phyloP scores from a whole-genome alignment of 2,113 vertebrate species.

The Megaceryle maxima region DNA sequence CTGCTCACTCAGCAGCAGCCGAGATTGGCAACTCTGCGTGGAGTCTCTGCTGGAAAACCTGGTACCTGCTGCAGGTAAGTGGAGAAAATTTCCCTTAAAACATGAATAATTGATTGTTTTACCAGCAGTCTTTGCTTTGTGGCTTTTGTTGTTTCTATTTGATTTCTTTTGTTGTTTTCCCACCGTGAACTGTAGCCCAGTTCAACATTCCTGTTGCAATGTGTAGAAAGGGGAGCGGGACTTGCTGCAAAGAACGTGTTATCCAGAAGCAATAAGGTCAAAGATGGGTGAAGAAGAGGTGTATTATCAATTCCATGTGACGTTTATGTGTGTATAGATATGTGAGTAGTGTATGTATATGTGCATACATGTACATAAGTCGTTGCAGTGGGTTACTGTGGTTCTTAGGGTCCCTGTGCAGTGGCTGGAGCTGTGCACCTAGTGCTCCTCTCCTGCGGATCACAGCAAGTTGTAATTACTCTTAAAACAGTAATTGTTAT shows the following conservation, averaged over 20 bases:
- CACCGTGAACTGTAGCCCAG: fast-evolving
- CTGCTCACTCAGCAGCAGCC: fast-evolving
- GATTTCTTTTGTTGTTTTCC: background rate
- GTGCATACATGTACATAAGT: background rate
- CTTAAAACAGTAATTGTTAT: background rate
- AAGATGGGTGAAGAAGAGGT: background rate
- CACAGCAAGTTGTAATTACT: fast-evolving
- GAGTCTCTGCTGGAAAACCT: background rate
- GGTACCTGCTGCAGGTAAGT: background rate
- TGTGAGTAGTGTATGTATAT: background rate
- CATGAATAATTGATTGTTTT: fast-evolving
- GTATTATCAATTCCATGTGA: background rate
- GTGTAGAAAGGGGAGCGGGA: background rate
- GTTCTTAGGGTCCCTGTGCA: fast-evolving
- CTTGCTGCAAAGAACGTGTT: background rate
- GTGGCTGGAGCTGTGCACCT: background rate
- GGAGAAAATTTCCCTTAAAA: background rate
- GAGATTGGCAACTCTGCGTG: fast-evolving
- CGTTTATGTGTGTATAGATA: no score
- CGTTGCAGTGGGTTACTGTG: fast-evolving
- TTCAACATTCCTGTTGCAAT: fast-evolving
- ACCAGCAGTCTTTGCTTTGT: fast-evolving
- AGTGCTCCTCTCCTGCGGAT: fast-evolving
- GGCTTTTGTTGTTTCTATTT: fast-evolving
- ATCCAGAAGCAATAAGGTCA: no score